A percentile compares a stretch with the other conserved stretches of the same genome.
Evolutionary conservation across 2,113 vertebrate genomes (phyloP).

Genomic region (Ictalurus furcatus): DNA sequence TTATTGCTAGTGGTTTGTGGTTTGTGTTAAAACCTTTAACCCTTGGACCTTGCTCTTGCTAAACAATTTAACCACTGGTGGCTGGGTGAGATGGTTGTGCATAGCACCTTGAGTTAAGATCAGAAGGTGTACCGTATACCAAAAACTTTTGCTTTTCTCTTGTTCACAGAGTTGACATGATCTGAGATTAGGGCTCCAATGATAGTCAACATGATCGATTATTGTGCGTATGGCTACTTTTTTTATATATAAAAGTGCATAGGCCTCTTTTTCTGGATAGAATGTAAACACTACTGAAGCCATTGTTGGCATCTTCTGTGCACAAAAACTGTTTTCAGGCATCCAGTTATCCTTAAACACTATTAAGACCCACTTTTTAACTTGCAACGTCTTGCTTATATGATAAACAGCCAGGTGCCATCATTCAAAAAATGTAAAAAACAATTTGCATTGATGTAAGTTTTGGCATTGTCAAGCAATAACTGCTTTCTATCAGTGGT

Average conservation of each 20-base stretch:
- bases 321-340: neutral
- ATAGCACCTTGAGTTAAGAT: neutral
- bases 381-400: neutral
- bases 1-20: constrained; percentile 55
- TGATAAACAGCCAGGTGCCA: neutral
- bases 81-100: neutral
- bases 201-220: neutral
- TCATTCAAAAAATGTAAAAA: neutral
- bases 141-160: neutral
- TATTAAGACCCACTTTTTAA: neutral
- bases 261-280: neutral
- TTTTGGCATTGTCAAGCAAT: neutral
- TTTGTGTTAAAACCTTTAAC: constrained; percentile 58
- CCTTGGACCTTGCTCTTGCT: constrained; percentile 25
- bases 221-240: too few relatives aligned
- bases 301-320: neutral
- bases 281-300: neutral
- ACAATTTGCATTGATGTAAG: neutral
- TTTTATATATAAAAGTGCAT: neutral
- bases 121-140: neutral
- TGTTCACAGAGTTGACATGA: neutral
- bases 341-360: neutral
- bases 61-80: neutral
- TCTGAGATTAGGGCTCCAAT: neutral
- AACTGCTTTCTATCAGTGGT: neutral